Base-by-base conservation (phyloP, 2,797 vertebrate genomes). In the Mus minutoides region DNA sequence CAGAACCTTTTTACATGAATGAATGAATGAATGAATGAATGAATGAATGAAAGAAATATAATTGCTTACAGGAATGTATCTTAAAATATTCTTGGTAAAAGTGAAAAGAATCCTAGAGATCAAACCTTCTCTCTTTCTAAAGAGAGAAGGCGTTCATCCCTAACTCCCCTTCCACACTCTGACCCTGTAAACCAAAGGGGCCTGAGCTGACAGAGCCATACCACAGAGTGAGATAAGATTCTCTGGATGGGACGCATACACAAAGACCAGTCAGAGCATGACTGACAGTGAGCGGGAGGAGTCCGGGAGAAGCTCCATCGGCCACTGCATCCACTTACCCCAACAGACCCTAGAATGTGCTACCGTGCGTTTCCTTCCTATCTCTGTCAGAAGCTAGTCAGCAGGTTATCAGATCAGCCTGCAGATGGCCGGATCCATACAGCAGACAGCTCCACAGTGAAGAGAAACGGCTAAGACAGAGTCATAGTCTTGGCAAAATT, bases 41-140 rank as follows among this genome's bases (percentile, higher is more conserved):
- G n/a, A n/a, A 86, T 86, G 88, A 90, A 92, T 19, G 69, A 84
- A 80, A 77, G 9, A 78, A 67, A 88, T 87, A 67, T 79, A 89
- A 58, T 89, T 90, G 46, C 86, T 76, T 88, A n/a, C 69, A 46
- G 43, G 14, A 88, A 75, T 88, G 16, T 86, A 62, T 76, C 82
- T 95, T 58, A 54, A 92, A 79, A 13, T 64, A 49, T 69, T 95
- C 86, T 79, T 86, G 92, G 67, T 78, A 92, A 89, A 91, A 64
- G 76, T 22, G 6, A 73, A 82, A 94, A 94, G 79, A 76, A 46
- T 46, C 76, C 71, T 84, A 17, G 77, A 37, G 37, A 43, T 75
- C 46, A 92, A 92, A 19, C 4, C 10, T 14, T 87, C 21, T 91
- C 29, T 93, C 90, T 67, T 90, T 80, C 43, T 82, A 16, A 77